These are phyloP conservation scores for Anabas testudineus DNA, from an alignment of 2,797 vertebrate species.

Conservation along the genomic window DNA sequence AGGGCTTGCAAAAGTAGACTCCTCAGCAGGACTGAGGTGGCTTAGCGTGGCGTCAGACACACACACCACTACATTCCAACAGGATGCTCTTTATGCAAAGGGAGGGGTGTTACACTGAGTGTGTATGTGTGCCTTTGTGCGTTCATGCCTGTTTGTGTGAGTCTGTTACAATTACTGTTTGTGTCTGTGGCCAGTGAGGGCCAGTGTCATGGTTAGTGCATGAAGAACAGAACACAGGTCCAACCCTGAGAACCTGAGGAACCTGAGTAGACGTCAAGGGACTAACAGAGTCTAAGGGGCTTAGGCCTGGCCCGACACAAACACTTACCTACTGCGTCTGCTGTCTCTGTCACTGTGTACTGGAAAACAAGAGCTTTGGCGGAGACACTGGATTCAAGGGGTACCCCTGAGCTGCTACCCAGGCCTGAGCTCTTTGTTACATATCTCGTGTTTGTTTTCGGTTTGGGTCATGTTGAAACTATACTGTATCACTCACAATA, in stretches of 20 bases:
- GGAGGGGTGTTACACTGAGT: conserved; percentile 57
- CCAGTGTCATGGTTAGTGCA: conserved; percentile 65
- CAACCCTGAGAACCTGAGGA: conserved; percentile 78
- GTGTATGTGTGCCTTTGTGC: conserved; percentile 34
- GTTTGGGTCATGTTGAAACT: conserved; percentile 67
- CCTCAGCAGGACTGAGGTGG: conserved; percentile 85
- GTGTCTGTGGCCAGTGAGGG: conserved; percentile 74
- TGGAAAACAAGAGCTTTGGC: conserved; percentile 83
- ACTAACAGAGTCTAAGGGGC: conserved; percentile 79
- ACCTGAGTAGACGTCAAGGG: conserved; percentile 79
- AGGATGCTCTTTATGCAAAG: conserved; percentile 71
- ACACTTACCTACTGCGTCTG: conserved; percentile 80
- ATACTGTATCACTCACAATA: conserved; percentile 65
- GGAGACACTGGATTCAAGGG: conserved; percentile 69
- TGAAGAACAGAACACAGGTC: conserved; percentile 65
- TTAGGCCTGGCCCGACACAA: conserved; percentile 80
- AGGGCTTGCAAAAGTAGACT: conserved; percentile 83
- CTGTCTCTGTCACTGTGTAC: conserved; percentile 82
- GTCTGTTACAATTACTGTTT: conserved; percentile 79
- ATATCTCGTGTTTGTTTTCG: conserved; percentile 76
- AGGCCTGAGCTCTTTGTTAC: conserved; percentile 63
- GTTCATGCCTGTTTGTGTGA: conserved; percentile 62
- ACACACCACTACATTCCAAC: conserved; percentile 83
- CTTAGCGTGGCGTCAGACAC: conserved; percentile 86
- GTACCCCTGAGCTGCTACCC: conserved; percentile 60